Base-by-base conservation (phyloP, 2,797 vertebrate genomes). In the Rhabdophis nuchalis region DNA sequence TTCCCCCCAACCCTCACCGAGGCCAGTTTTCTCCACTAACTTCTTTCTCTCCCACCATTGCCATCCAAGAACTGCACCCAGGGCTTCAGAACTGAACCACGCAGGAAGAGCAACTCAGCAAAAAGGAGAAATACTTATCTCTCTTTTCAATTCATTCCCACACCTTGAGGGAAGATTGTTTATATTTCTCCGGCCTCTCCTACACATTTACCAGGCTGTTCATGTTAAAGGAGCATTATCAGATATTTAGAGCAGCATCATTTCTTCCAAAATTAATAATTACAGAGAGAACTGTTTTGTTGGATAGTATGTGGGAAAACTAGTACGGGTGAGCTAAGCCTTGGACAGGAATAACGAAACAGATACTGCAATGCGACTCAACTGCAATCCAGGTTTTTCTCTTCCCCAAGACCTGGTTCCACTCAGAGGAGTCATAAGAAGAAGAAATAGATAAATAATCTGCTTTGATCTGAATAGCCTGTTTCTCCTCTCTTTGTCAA, bases 241-340 rank as follows among this genome's bases (percentile, higher is more conserved):
- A 96, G 94, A 94, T 82, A 46, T 93, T 96, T 95, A 95, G 95
- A 90, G 82, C 86, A 92, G 14, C 95, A 96, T 94, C 95, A 86
- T 92, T 91, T 93, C 95, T 95, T 95, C 91, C 93, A 95, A 95
- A 96, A 96, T 95, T 95, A 96, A 96, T 97, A 96, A 97, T 97
- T 97, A 95, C 96, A 96, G 97, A 98, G 96, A 97, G 95, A 96
- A 95, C 96, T 91, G 92, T 95, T 97, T 97, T 97, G 96, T 97
- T 95, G 95, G 92, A 94, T 85, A 91, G 90, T 92, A 72, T 93
- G 94, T 94, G 95, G 94, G 90, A 96, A 95, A 41, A 93, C 92
- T 94, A 95, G 95, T 96, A 96, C 96, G 94, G 95, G 95, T 95
- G 93, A 94, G 92, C 92, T 96, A 96, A 96, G 58, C 54, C 25